phyloP scores from a whole-genome alignment of 2,888 invertebrate genomes.

The Molorchus minor region DNA sequence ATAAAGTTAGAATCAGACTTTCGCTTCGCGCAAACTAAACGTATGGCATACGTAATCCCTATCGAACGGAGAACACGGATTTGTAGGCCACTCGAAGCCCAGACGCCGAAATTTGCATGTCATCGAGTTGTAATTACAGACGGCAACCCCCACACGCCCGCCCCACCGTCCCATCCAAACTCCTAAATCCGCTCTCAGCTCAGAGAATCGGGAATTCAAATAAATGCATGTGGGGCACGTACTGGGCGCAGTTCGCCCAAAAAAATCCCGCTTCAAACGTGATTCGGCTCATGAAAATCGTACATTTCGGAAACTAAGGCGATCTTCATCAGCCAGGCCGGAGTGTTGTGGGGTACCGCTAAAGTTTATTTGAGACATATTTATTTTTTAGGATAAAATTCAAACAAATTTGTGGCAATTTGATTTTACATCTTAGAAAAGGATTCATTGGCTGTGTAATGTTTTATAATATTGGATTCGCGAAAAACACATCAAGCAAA shows the following conservation, averaged over 20 bases:
- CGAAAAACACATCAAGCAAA: too few species aligned
- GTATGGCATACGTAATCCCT: not conserved
- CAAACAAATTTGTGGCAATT: too few species aligned
- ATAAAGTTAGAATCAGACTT: too few species aligned
- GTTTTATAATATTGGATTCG: too few species aligned
- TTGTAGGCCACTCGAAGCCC: slow-evolving; percentile 6
- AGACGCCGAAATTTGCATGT: slow-evolving; percentile 9
- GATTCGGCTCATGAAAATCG: slow-evolving; percentile 25
- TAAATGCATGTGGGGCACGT: slow-evolving; percentile 27
- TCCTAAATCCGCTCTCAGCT: slow-evolving; percentile 2
- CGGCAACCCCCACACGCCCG: not conserved
- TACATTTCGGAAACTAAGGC: slow-evolving; percentile 3
- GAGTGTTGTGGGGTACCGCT: not conserved
- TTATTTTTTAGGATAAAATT: too few species aligned
- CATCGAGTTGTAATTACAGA: slow-evolving; percentile 4
- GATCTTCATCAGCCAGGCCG: not conserved
- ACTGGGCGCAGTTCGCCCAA: slow-evolving; percentile 11
- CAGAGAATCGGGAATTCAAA: slow-evolving; percentile 6
- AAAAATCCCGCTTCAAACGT: slow-evolving; percentile 22
- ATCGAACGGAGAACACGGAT: not conserved
- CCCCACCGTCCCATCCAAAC: slow-evolving; percentile 5
- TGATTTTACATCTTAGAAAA: too few species aligned
- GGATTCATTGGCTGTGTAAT: too few species aligned
- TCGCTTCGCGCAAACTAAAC: not conserved
- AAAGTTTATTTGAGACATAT: too few species aligned